Base-by-base conservation (phyloP, 2,113 vertebrate genomes). In the Atlantisia rogersi region DNA sequence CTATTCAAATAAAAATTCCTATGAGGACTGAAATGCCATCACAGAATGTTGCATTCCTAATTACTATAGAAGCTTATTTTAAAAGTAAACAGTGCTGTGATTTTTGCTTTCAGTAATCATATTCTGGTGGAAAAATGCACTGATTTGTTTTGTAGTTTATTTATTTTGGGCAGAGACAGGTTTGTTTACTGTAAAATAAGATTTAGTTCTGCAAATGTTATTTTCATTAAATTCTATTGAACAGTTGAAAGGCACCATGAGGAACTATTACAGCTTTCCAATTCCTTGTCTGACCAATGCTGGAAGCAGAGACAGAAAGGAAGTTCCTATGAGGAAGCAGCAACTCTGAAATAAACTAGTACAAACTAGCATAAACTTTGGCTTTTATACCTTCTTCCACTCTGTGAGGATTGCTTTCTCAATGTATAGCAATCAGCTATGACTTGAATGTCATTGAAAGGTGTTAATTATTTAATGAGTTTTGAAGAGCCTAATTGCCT, bases 391-490 rank as follows among this genome's bases (percentile, higher is more conserved):
- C 58, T 69, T 46, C 53, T 69, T 69, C 9, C 3, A 7, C 5
- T 58, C 39, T 76, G 10, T 15, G 87, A 82, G 37, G 24, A 84
- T 89, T 2, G 11, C 3, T 88, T 85, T 87, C 39, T 29, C 56
- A 14, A 83, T 77, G 28, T 79, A 42, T 46, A 65, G 3, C 37
- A 90, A 94, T 95, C 87, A 46, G 17, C 24, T 87, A 35, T 78
- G 50, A 81, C 64, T 92, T 86, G 69, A 94, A 74, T 89, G 59
- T 67, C 58, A 39, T 63, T 92, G 81, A 88, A 95, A 95, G n/a
- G 24, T 59, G n/a, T 92, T 90, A 95, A 87, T 96, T 92, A 68
- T 92, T 95, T 74, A 92, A 89, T 58, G 53, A 92, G 31, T 78
- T 94, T 94, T 58, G 18, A 90, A 95, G 50, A 73, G 11, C 8